Evolutionary conservation across 2,113 vertebrate genomes (phyloP), one percentile per base, ranked within the genome.

Genomic region (Drymodes brunneopygia): DNA sequence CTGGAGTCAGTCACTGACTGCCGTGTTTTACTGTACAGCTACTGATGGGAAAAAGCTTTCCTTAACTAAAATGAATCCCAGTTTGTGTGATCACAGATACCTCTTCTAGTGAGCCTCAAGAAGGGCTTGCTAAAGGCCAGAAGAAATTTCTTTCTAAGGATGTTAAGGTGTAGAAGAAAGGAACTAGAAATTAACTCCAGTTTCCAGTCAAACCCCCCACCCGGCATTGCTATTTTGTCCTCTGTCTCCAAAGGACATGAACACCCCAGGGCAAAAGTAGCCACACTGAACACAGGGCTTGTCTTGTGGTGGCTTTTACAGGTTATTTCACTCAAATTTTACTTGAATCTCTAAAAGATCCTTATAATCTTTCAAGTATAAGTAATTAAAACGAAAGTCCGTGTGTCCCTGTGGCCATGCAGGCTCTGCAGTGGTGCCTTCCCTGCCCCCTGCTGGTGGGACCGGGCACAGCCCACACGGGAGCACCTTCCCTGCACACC

Each of bases 371-470:
- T 64, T 33, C 24, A 14, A 56, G 79, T 33, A 23, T 3, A 35
- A 71, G 28, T 40, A 19, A 64, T 86, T 12, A 33, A 40, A 47
- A 6, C 0, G 3, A 1, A 10, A 19, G 65, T 22, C 8, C 2
- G 23, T 9, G 27, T 23, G 67, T 58, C 15, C 6, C 24, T 12
- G 29, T 11, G 54, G n/a, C 45, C 1, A 4, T 1, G 29, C 1
- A 9, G 47, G 54, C 62, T 27, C 7, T 48, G 82, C 13, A 3
- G 61, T 1, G 54, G 45, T 24, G 86, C 27, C 61, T 82, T 23
- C 54, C 11, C 54, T 90, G 94, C 95, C 96, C 92, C 74, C 95
- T 96, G 78, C 86, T 83, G 95, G 64, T 11, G 71, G 62, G 29
- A 83, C 5, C 15, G 47, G 87, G 87, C 79, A 62, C 71, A 23